Evolutionary conservation across 2,113 vertebrate species (phyloP), one percentile per base, ranked within the genome.

Genomic region (Nothocercus nigrocapillus): DNA sequence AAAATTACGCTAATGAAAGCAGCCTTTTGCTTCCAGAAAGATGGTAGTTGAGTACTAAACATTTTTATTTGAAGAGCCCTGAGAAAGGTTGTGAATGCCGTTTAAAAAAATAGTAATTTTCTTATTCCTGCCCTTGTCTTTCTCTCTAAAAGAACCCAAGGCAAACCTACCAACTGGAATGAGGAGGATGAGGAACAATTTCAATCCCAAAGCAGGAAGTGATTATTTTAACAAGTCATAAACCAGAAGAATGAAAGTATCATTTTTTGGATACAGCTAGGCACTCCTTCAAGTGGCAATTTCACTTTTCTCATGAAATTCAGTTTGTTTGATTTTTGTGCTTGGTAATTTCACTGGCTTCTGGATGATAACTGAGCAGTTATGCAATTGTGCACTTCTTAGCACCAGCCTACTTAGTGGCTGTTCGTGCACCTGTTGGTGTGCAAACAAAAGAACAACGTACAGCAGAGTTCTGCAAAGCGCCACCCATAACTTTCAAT

Each of bases 281-380:
- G 36, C 49, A 87, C 11, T 89, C 67, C 85, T 72, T 56, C 61
- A 88, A 90, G 36, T 82, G 80, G 40, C 77, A 81, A 64, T 42
- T 90, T 81, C 14, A 49, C 82, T 85, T 92, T 87, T 94, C 69
- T 5, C 76, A 25, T 8, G 53, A 90, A 84, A 70, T 87, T 82
- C 13, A 49, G 69, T 78, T 90, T 84, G 42, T 90, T 94, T 91
- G 78, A 62, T 90, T 84, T 89, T 34, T 36, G 62, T 95, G 21
- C 36, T 28, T 94, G 59, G 54, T 92, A 88, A 88, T 92, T 91
- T 89, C 72, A 80, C 63, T 96, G 92, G 74, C 90, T 94, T 91
- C 84, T 89, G 49, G 76, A 92, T 80, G 75, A 74, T 95, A 97
- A 95, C 88, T 85, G 88, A 94, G 92, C 84, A 96, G 92, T 91